Percentiles rank a stretch among this genome's conserved stretches.
phyloP scores from a whole-genome alignment of 2,797 vertebrate genomes.

The Sebastolobus alascanus region DNA sequence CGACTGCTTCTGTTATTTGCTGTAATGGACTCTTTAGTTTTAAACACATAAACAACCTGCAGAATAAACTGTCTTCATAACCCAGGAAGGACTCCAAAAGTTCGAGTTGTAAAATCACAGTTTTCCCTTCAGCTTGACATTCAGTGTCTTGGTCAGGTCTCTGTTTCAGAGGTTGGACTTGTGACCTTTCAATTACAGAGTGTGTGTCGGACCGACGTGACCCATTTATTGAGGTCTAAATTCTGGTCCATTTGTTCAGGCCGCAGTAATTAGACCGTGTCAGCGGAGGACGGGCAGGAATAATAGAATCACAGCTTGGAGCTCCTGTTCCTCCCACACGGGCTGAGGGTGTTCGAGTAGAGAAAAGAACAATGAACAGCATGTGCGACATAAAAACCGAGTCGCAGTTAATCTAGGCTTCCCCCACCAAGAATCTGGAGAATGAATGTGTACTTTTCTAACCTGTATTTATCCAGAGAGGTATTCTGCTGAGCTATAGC shows the following conservation, averaged over 20 bases:
- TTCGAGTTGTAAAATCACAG: neutral
- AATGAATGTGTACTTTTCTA: neutral
- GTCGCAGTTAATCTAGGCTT: neutral
- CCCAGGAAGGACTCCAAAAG: neutral
- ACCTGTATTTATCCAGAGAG: neutral
- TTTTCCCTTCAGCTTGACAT: neutral
- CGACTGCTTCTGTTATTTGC: neutral
- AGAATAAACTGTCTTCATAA: neutral
- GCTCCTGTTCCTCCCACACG: neutral
- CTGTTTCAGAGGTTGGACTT: neutral
- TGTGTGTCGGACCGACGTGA: conserved; percentile 4
- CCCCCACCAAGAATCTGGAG: neutral
- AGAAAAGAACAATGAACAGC: neutral
- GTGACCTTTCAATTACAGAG: conserved; percentile 31
- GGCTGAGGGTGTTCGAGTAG: neutral
- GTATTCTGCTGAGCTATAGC: neutral
- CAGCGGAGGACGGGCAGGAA: conserved; percentile 8
- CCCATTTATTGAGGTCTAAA: conserved; percentile 32
- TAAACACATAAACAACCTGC: neutral
- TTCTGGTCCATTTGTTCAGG: conserved; percentile 30
- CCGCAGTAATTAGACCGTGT: conserved; percentile 20
- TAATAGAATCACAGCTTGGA: conserved; percentile 38
- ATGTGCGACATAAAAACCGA: neutral
- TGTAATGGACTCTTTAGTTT: neutral
- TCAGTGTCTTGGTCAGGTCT: too few species aligned